Conservation (phyloP, 2,113 vertebrate species). For the Dipodomys merriami region DNA sequence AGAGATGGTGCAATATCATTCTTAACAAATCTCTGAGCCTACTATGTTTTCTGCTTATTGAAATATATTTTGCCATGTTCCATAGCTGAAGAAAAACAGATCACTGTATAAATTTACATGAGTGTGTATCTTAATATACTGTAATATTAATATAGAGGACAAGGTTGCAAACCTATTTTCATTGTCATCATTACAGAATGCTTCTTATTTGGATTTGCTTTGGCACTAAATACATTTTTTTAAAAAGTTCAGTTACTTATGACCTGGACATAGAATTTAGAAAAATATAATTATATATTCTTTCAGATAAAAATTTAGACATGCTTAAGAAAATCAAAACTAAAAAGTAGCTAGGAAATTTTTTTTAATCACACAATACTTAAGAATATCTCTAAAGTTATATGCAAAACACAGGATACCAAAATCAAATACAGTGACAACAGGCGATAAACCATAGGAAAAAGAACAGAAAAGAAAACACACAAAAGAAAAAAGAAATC, state of each 20-base stretch:
- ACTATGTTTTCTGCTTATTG: background rate
- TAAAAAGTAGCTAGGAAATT: background rate
- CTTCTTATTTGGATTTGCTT: background rate
- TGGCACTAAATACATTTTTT: no score
- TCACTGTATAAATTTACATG: background rate
- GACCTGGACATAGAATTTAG: conserved; percentile 7
- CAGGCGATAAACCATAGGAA: no score
- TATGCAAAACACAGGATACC: no score
- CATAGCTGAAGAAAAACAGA: background rate
- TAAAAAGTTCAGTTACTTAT: background rate
- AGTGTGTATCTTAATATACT: background rate
- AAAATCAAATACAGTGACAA: no score
- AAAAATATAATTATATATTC: background rate
- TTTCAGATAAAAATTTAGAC: background rate
- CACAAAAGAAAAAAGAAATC: no score
- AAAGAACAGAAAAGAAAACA: no score
- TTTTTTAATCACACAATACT: background rate
- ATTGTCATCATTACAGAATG: background rate
- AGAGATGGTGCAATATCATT: no score
- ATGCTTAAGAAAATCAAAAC: no score
- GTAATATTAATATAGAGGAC: background rate
- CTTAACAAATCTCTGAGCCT: no score
- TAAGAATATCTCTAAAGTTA: background rate
- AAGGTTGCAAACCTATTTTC: background rate
- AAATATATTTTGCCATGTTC: background rate